phyloP scores from a whole-genome alignment of 2,888 invertebrate species.

The Chesias legatella region DNA sequence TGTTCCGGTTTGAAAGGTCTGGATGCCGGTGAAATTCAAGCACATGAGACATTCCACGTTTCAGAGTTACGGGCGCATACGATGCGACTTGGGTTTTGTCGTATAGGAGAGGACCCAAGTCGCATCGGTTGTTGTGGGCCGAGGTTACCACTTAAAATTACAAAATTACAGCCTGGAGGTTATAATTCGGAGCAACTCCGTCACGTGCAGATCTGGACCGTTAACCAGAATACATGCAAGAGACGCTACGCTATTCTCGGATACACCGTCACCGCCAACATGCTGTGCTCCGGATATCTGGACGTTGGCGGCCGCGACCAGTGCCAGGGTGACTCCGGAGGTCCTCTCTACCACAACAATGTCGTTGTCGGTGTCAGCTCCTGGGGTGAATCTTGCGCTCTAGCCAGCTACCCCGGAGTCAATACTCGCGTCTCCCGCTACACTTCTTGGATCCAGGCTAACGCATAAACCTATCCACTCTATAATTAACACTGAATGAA shows the following conservation, averaged over 20 bases:
- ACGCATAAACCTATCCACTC: conserved; percentile 34
- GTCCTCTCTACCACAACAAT: conserved; percentile 37
- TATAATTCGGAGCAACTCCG: conserved; percentile 35
- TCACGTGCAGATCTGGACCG: conserved; percentile 40
- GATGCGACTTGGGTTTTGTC: no score
- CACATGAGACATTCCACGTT: no score
- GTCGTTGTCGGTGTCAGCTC: conserved; percentile 38
- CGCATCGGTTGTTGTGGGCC: no score
- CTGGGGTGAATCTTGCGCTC: conserved; percentile 34
- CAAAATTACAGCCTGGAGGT: conserved; percentile 29
- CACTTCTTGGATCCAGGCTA: conserved; percentile 35
- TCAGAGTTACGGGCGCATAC: no score
- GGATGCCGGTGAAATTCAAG: no score
- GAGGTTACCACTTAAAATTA: no score
- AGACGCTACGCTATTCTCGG: conserved; percentile 21
- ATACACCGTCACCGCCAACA: conserved; percentile 30
- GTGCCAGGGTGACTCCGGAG: conserved; percentile 40
- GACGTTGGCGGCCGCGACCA: conserved; percentile 36
- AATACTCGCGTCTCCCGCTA: conserved; percentile 34
- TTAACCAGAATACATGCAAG: conserved; percentile 36
- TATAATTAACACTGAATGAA: no score
- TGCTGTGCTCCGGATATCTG: conserved; percentile 40
- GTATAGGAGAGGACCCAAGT: no score
- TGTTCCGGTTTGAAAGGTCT: no score
- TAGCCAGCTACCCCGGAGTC: conserved; percentile 33